These are phyloP conservation scores for Hydrochoerus hydrochaeris DNA, from an alignment of 2,113 vertebrate genomes.

Conservation along the genomic window DNA sequence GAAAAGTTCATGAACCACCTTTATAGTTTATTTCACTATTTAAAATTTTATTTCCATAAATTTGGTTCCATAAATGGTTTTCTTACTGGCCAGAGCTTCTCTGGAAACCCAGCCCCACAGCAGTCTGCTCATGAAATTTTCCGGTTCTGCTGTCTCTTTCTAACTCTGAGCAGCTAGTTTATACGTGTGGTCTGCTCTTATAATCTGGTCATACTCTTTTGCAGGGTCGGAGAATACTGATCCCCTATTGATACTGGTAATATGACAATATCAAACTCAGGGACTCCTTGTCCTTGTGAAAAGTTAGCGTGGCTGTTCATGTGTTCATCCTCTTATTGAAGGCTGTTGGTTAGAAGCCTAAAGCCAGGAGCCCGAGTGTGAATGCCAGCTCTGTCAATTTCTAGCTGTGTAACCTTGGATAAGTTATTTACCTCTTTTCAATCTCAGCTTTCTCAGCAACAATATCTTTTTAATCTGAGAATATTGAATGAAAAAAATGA, in stretches of 20 bases:
- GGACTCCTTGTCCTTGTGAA: neutral
- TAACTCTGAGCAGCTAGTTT: neutral
- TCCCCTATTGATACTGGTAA: neutral
- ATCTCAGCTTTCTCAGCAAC: neutral
- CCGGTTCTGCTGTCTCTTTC: neutral
- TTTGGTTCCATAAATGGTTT: neutral
- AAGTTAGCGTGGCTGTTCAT: accelerated
- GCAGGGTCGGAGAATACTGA: neutral
- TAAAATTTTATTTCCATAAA: neutral
- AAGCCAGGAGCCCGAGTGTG: neutral
- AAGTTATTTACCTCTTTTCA: neutral
- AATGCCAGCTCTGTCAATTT: neutral
- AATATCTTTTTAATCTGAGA: neutral
- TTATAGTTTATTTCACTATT: neutral
- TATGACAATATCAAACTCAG: neutral
- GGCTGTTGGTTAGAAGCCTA: neutral
- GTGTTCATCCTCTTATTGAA: too few relatives aligned
- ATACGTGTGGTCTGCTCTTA: accelerated
- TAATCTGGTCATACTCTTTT: neutral
- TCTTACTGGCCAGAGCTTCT: neutral
- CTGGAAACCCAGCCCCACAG: neutral
- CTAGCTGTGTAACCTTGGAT: neutral
- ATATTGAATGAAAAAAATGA: neutral
- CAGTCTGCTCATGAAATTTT: neutral
- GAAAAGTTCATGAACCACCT: neutral